Base-by-base conservation (phyloP, 2,797 vertebrate species). In the Labroides dimidiatus region DNA sequence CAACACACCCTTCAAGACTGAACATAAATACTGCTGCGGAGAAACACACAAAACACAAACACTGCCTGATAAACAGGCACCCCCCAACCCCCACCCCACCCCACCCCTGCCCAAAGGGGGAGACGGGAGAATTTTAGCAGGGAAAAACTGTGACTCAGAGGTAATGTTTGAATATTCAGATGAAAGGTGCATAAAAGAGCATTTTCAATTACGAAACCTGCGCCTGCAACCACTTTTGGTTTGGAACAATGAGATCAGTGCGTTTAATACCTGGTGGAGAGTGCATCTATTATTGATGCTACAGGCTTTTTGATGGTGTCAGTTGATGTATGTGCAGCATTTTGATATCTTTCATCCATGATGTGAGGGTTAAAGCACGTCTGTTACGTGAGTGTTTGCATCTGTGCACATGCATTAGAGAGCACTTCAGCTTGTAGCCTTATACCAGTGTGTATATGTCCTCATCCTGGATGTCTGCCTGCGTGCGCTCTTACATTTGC, bases 251-350 rank as follows among this genome's bases (percentile, higher is more conserved):
- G 71, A 75, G 65, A 77, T 79, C 37, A n/a, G 37, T 53, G 60
- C 37, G 8, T 61, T 69, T 64, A 23, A 15, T 43, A 65, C 59
- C 33, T 15, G 1, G 45, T 30, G 44, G 58, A 55, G 59, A 65
- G 77, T 78, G 72, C 71, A 78, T 91, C 85, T 63, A 81, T 87
- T 83, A 89, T 81, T 69, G 70, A 90, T 84, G 85, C 68, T 36
- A 58, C n/a, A 0, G 57, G 77, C 69, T 51, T 51, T 52, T 73
- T 64, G 63, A 87, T 23, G 49, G 44, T 24, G 65, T 77, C 7
- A 47, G 84, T 80, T 84, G 84, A 90, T 84, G 69, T 82, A 72
- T 65, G 75, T 82, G 41, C 19, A 36, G 54, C 71, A 30, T 52
- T 71, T 75, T 68, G 54, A 59, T 49, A 63, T 84, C 60, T 57